A percentile compares a stretch with the other conserved stretches of the same genome.
Conservation (phyloP, 1,140 invertebrate species). For the Metopolophium dirhodum region DNA sequence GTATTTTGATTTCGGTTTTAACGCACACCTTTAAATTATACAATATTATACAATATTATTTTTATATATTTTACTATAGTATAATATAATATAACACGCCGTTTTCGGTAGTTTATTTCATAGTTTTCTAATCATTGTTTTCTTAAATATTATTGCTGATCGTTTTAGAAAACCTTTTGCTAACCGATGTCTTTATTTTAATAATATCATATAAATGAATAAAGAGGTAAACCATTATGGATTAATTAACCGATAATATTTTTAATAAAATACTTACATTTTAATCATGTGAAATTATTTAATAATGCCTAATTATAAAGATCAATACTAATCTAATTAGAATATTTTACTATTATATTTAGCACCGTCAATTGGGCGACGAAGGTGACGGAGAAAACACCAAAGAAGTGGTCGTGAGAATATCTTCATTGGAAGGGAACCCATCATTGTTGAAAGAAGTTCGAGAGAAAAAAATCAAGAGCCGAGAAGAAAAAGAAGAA, state of each 20-base stretch:
- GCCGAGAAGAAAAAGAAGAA: conserved; percentile 82
- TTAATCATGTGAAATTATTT: neutral
- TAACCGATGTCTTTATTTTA: neutral
- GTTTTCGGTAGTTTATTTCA: neutral
- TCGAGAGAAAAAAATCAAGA: conserved; percentile 78
- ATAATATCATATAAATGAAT: neutral
- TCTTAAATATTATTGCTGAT: too few species aligned
- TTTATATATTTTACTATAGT: neutral
- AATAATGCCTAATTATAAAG: neutral
- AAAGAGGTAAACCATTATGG: neutral
- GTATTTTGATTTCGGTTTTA: neutral
- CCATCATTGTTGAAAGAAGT: conserved; percentile 75
- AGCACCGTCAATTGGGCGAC: conserved; percentile 63
- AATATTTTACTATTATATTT: neutral
- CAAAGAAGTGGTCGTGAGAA: conserved; percentile 70
- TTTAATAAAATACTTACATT: neutral
- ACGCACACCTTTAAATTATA: neutral
- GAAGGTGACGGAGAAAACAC: conserved; percentile 66
- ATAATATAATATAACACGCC: neutral
- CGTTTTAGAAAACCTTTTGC: neutral
- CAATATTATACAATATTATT: neutral
- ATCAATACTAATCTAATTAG: neutral
- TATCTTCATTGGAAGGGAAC: conserved; percentile 65
- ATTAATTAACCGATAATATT: neutral
- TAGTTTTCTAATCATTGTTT: neutral